Conservation (phyloP, 2,888 invertebrate genomes). For the Sialis lutaria region DNA sequence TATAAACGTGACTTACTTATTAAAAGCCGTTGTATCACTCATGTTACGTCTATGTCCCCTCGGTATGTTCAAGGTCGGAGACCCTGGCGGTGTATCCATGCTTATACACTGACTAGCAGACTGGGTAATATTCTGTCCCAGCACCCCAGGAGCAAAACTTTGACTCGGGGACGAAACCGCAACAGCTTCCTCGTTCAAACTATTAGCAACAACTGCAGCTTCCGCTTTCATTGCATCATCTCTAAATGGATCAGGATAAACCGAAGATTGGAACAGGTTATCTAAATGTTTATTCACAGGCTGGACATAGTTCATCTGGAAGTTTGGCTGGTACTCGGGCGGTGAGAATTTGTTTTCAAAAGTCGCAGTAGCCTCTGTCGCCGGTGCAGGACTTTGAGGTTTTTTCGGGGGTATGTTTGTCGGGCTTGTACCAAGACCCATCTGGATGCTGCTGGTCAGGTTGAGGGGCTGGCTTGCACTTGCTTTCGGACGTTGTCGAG, state of each 20-base stretch:
- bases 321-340: slow-evolving; percentile 22
- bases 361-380: slow-evolving; percentile 7
- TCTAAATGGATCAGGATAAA: slow-evolving; percentile 54
- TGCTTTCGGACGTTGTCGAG: slow-evolving; percentile 66
- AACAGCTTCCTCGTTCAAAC: slow-evolving; percentile 12
- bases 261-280: slow-evolving; percentile 43
- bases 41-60: slow-evolving; percentile 60
- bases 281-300: slow-evolving; percentile 29
- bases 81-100: slow-evolving; percentile 20
- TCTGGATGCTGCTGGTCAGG: slow-evolving; percentile 25
- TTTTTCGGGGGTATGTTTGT: slow-evolving; percentile 24
- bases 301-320: slow-evolving; percentile 6
- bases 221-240: slow-evolving; percentile 24
- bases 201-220: slow-evolving; percentile 13
- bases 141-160: slow-evolving; percentile 16
- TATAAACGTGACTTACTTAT: slow-evolving; percentile 38
- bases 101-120: slow-evolving; percentile 20
- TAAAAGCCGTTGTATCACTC: slow-evolving; percentile 70
- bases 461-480: slow-evolving; percentile 25
- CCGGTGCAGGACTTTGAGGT: slow-evolving; percentile 21
- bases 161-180: slow-evolving; percentile 16
- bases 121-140: slow-evolving; percentile 14
- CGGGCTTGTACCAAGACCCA: slow-evolving; percentile 35
- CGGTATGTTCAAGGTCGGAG: slow-evolving; percentile 22
- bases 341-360: slow-evolving; percentile 21